These are phyloP conservation scores for Avahi laniger DNA, from an alignment of 2,797 vertebrate genomes.

Conservation along the genomic window DNA sequence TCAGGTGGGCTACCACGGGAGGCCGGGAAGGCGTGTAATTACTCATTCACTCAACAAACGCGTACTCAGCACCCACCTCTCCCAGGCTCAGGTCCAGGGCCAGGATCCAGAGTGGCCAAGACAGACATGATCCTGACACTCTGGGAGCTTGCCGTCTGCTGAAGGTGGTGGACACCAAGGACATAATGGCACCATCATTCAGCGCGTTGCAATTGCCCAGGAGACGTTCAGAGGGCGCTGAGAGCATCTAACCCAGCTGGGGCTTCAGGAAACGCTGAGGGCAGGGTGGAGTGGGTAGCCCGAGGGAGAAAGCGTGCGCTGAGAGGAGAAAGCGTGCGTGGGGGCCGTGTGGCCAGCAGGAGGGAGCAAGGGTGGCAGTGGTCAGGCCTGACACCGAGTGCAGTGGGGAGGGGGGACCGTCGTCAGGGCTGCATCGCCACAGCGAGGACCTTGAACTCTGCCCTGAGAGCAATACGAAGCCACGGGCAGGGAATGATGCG, in stretches of 20 bases:
- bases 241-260: too few species aligned
- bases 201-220: neutral
- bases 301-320: neutral
- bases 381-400: neutral
- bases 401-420: too few species aligned
- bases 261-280: neutral
- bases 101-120: neutral
- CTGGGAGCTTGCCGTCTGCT: neutral
- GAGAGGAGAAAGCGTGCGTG: too few species aligned
- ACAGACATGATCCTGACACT: neutral
- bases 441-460: neutral
- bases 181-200: too few species aligned
- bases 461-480: neutral
- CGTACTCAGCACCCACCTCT: neutral
- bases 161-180: neutral
- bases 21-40: neutral
- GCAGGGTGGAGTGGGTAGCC: too few species aligned
- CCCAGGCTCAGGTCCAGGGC: neutral
- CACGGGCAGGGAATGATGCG: neutral
- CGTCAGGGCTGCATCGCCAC: accelerated
- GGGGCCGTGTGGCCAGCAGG: neutral
- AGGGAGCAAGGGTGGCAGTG: accelerated
- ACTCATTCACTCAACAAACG: neutral
- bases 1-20: neutral
- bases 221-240: neutral